Base-by-base conservation (phyloP, 1,140 invertebrate genomes). In the Oscheius sp. region DNA sequence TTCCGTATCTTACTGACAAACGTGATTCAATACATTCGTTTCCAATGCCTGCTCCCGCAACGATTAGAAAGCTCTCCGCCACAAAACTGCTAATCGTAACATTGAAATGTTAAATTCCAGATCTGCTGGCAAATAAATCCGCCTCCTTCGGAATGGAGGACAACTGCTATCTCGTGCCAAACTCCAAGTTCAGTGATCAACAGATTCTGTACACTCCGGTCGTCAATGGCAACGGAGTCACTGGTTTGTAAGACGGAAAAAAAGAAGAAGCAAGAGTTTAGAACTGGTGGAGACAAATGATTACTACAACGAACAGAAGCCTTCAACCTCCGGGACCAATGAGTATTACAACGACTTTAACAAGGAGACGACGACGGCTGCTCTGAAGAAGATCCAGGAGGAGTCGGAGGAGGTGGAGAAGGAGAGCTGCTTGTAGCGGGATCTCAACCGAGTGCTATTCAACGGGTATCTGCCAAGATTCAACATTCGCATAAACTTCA, bases 121-220 rank as follows among this genome's bases (percentile, higher is more conserved):
- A 38, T 46, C 10, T 28, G 20, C 55, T 31, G 26, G n/a, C n/a
- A n/a, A 66, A 63, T 29, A 35, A 63, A 46, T 55, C 45, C 13
- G 20, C 10, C 29, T 26, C 29, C 26, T 28, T 66, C 20, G 46
- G 52, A 7, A 29, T n/a, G 10, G 66, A 66, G 26, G 66, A 63
- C 58, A 63, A 63, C 66, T n/a, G n/a, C n/a, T 68, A 68, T 34
- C 28, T 68, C 26, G 28, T 66, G 2, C 66, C 66, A 10, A 13
- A 29, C n/a, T 65, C 52, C 3, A 46, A 35, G n/a, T n/a, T 35
- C 7, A 7, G n/a, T 29, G 28, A 68, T 7, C 20, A 68, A n/a
- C 28, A 59, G 66, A 35, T 59, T 15, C 26, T 68, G 46, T 68
- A 68, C 46, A 68, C 66, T 3, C 66, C 66, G 13, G 66, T 68